Evolutionary conservation across 2,113 vertebrate species (phyloP), one percentile per base, ranked within the genome.

Genomic region (Phycodurus eques): DNA sequence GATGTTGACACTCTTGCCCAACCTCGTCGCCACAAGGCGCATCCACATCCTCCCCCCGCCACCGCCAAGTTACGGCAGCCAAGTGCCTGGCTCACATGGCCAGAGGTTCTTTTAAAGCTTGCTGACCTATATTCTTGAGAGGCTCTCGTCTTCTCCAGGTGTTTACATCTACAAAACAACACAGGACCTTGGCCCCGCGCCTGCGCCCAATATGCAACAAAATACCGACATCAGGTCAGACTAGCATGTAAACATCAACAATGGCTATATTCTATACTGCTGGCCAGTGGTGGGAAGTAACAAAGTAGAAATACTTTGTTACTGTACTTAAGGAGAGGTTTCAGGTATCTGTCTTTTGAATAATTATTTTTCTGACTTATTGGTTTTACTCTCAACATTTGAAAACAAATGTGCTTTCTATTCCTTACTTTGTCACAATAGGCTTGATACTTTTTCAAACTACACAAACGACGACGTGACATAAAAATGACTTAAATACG

Each of bases 91-190:
- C 20, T 70, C 71, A 56, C 46, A 35, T 66, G 65, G 75, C 61
- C 46, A 5, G 3, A 67, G 60, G 69, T n/a, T 35, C 53, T 49
- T 12, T 9, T 67, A 22, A 56, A 65, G 0, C 67, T 78, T 82
- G 69, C 75, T 86, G 80, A 84, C 68, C 75, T 76, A 77, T 71
- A 87, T 77, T 82, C 62, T 65, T 42, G 15, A 53, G 14, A 2
- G 31, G 47, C 70, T 64, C 42, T 69, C 63, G 54, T 67, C 17
- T 46, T 44, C 20, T 31, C 42, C 63, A 35, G 46, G 53, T 77
- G 71, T 75, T 88, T 73, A 79, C 46, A 35, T 77, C 67, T 65
- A 31, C 60, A 39, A 64, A 68, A 67, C 56, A 74, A 47, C 62
- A 74, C 8, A 31, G 8, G 9, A 54, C 69, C 39, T 43, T 22